These are phyloP conservation scores for Pachyseris speciosa DNA, from an alignment of 64 coral and sea anemone genomes.

Conservation along the genomic window DNA sequence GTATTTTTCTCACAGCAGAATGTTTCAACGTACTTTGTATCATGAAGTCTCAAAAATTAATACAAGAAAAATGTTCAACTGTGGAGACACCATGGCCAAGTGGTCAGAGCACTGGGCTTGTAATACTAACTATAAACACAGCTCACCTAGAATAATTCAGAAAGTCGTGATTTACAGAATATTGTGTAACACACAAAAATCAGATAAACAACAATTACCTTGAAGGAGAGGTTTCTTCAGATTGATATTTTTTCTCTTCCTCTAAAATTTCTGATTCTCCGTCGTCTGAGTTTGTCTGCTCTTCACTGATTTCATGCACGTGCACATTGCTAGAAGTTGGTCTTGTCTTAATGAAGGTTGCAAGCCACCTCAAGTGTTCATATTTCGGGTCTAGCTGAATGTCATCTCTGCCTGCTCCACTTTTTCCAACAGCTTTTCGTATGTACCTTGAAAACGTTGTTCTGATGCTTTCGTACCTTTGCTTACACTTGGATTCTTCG, in stretches of 20 bases:
- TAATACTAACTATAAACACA: too few species aligned
- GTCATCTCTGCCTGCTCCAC: conserved; percentile 40
- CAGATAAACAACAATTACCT: conserved; percentile 17
- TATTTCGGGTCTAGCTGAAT: conserved; percentile 47
- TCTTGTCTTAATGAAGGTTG: conserved; percentile 59
- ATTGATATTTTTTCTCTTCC: conserved; percentile 13
- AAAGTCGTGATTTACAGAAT: background rate
- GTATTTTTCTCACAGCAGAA: background rate
- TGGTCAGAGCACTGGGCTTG: background rate
- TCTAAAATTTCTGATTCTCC: background rate
- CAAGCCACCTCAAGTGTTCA: conserved; percentile 64
- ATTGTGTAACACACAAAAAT: background rate
- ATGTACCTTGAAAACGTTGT: conserved; percentile 65
- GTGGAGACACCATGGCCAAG: background rate
- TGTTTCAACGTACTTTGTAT: background rate
- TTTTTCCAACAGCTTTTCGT: conserved; percentile 5
- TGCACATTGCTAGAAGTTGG: conserved; percentile 47
- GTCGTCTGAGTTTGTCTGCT: conserved; percentile 11
- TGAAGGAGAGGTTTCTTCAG: conserved; percentile 8
- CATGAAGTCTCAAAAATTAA: background rate
- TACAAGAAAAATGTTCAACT: background rate
- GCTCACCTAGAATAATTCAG: too few species aligned
- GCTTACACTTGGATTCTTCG: conserved; percentile 25
- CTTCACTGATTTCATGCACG: background rate
- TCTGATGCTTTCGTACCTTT: conserved; percentile 54